Conservation (phyloP, 2,113 vertebrate genomes). For the Saimiri boliviensis region DNA sequence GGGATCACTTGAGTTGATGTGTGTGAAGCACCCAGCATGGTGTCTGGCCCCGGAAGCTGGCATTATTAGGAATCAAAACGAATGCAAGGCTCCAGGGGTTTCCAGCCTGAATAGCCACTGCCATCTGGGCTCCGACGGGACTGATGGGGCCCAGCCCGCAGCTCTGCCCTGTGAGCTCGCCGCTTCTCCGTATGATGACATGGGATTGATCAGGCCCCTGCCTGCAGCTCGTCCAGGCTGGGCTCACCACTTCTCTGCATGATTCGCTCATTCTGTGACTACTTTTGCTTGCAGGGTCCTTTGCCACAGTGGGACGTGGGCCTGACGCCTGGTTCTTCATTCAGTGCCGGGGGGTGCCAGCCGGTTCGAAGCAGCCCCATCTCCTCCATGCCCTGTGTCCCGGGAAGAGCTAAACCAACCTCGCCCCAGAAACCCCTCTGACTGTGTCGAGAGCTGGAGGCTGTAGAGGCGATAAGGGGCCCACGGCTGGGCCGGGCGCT, state of each 20-base stretch:
- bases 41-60: rapidly evolving
- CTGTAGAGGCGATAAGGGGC: not conserved
- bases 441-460: rapidly evolving
- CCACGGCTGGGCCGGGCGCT: rapidly evolving
- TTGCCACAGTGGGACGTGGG: not conserved
- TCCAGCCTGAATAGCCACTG: rapidly evolving
- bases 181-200: too few species aligned
- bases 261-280: rapidly evolving
- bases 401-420: not conserved
- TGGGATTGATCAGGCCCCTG: too few species aligned
- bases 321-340: rapidly evolving
- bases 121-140: not conserved
- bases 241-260: too few species aligned
- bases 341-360: rapidly evolving
- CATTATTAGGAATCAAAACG: rapidly evolving
- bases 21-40: rapidly evolving
- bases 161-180: too few species aligned
- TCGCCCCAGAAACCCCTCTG: not conserved
- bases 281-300: rapidly evolving
- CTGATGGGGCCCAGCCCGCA: not conserved
- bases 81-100: rapidly evolving
- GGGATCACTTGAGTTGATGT: rapidly evolving
- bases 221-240: not conserved
- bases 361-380: not conserved
- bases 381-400: not conserved